Conservation (phyloP, 2,113 vertebrate species). For the Muntiacus reevesi region DNA sequence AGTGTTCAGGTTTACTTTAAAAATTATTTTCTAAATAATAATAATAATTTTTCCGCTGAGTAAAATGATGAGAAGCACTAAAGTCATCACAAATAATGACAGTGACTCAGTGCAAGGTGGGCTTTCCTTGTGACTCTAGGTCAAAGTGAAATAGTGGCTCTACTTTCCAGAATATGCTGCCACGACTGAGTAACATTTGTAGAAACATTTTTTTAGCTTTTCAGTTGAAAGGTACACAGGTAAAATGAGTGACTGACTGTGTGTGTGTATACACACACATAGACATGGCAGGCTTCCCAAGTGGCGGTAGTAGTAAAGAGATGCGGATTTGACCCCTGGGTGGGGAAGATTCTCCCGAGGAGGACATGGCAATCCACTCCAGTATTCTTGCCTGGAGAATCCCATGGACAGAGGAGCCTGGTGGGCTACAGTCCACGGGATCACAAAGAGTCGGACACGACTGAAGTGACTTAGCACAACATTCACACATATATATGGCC, state of each 20-base stretch:
- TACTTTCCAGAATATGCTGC: background rate
- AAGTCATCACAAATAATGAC: slow-evolving; percentile 26
- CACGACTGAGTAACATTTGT: background rate
- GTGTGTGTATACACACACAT: background rate
- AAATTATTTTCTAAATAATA: background rate
- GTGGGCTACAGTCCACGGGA: background rate
- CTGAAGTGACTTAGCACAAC: background rate
- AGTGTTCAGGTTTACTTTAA: background rate
- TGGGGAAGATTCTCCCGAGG: background rate
- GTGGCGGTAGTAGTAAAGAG: background rate
- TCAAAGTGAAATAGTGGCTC: background rate
- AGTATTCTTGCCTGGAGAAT: background rate
- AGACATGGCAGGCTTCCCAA: background rate
- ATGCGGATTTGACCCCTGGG: background rate
- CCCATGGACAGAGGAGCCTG: background rate
- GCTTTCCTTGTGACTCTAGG: slow-evolving; percentile 2
- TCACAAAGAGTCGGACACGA: background rate
- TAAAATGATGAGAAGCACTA: background rate
- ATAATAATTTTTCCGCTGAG: background rate
- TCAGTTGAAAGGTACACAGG: background rate
- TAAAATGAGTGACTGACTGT: background rate
- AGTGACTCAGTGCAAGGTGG: background rate
- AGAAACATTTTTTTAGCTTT: background rate
- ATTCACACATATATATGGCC: background rate
- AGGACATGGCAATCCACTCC: background rate